These are phyloP conservation scores for Salmo trutta DNA, from an alignment of 2,797 vertebrate genomes.

Conservation along the genomic window DNA sequence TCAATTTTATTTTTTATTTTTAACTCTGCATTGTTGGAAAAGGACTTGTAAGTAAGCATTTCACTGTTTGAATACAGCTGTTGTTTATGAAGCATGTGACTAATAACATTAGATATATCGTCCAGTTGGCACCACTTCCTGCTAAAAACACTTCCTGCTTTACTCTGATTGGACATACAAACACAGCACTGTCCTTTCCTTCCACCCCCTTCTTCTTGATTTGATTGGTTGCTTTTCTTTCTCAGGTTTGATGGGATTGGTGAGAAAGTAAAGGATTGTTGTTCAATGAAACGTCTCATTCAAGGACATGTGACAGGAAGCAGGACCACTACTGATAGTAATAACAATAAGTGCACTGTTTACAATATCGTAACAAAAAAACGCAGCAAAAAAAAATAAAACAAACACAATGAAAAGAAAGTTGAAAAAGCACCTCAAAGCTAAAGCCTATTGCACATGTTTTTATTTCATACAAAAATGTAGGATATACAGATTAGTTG, in stretches of 20 bases:
- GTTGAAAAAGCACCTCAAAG: constrained; percentile 71
- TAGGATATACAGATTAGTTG: constrained; percentile 56
- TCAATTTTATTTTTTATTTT: too few species aligned
- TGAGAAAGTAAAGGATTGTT: constrained; percentile 6
- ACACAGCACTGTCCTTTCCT: not conserved
- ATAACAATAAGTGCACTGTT: constrained; percentile 69
- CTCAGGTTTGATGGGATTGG: constrained; percentile 6
- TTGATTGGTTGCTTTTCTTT: constrained; percentile 9
- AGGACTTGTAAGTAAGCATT: too few species aligned
- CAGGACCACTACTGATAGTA: constrained; percentile 16
- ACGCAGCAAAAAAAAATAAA: constrained; percentile 24
- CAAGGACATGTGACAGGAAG: not conserved
- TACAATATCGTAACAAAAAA: constrained; percentile 39
- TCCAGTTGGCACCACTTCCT: not conserved
- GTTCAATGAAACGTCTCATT: not conserved
- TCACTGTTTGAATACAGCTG: too few species aligned
- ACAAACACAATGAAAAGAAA: constrained; percentile 13
- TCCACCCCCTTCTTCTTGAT: not conserved
- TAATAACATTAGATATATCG: not conserved
- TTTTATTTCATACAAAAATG: constrained; percentile 75
- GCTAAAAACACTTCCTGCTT: not conserved
- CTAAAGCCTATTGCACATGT: constrained; percentile 89
- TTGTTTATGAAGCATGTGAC: too few species aligned
- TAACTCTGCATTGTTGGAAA: too few species aligned
- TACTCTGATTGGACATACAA: not conserved